phyloP scores from a whole-genome alignment of 2,797 vertebrate genomes.

The Discoglossus pictus region DNA sequence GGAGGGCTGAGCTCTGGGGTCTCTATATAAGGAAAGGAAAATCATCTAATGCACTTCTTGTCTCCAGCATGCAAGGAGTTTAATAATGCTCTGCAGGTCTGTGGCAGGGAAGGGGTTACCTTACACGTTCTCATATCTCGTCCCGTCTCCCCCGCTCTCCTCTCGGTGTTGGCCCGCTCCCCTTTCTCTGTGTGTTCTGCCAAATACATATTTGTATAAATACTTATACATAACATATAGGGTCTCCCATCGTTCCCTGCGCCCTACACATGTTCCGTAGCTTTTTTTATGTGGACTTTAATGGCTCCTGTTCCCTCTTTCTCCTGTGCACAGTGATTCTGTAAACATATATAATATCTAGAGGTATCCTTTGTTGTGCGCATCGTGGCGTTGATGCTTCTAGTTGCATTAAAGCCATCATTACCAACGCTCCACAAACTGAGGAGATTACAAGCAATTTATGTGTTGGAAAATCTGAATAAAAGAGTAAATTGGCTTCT shows the following conservation, averaged over 20 bases:
- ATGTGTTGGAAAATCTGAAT: conserved; percentile 28
- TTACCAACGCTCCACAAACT: conserved; percentile 55
- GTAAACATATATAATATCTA: conserved; percentile 34
- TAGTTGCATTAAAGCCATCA: conserved; percentile 50
- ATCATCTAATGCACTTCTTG: conserved; percentile 4
- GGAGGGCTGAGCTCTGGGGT: too few species aligned
- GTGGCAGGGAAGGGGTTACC: conserved; percentile 5
- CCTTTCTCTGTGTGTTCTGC: conserved; percentile 59
- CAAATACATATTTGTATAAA: conserved; percentile 65
- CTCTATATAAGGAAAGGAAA: neutral
- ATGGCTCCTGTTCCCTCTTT: conserved; percentile 50
- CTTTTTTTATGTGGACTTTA: conserved; percentile 57
- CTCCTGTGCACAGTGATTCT: conserved; percentile 51
- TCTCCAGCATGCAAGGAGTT: conserved; percentile 50
- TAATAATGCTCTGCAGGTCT: conserved; percentile 51
- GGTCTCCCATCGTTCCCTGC: conserved; percentile 52
- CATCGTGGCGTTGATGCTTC: conserved; percentile 53
- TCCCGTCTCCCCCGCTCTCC: conserved; percentile 28
- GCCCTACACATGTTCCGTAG: conserved; percentile 55
- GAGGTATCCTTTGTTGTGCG: conserved; percentile 55
- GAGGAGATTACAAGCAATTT: conserved; percentile 59
- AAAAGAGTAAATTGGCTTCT: conserved; percentile 25
- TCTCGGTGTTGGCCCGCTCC: conserved; percentile 2
- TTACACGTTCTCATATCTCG: neutral
- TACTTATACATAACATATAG: conserved; percentile 67